phyloP scores from a whole-genome alignment of 2,113 vertebrate genomes.

The Syngnathoides biaculeatus region DNA sequence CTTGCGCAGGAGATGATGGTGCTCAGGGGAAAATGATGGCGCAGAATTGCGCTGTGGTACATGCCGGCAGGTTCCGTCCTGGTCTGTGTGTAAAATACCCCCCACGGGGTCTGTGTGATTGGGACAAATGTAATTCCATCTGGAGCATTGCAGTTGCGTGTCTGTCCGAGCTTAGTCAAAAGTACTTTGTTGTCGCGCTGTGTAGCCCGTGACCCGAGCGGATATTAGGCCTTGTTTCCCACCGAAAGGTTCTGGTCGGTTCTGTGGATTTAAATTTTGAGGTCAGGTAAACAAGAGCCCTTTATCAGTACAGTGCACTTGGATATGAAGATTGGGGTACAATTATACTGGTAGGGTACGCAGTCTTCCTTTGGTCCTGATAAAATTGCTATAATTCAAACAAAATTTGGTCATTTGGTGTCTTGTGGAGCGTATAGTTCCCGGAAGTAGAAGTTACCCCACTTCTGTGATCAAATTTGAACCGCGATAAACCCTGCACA shows the following conservation, averaged over 20 bases:
- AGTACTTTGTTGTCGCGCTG: conserved; percentile 13
- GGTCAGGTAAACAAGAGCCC: not conserved
- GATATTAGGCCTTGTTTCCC: conserved; percentile 9
- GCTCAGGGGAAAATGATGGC: conserved; percentile 15
- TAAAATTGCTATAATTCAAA: no score
- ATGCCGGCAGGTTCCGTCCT: conserved; percentile 11
- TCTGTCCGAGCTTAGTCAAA: conserved; percentile 25
- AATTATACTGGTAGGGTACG: no score
- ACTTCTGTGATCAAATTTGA: no score
- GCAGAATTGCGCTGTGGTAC: not conserved
- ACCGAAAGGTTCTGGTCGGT: not conserved
- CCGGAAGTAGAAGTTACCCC: no score
- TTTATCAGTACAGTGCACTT: not conserved
- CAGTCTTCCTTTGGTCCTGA: no score
- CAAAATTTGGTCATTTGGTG: no score
- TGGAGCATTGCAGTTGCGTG: conserved; percentile 21
- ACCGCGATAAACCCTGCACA: no score
- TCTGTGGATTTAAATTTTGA: not conserved
- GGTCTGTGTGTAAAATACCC: conserved; percentile 26
- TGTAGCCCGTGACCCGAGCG: conserved; percentile 14
- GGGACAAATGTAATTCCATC: conserved; percentile 41
- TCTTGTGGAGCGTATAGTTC: no score
- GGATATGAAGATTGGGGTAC: not conserved
- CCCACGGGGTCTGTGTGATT: not conserved
- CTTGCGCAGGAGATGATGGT: conserved; percentile 14